Percentiles rank a stretch among this genome's conserved stretches.
phyloP scores from a whole-genome alignment of 2,113 vertebrate genomes.

The Aspidoscelis tigris region DNA sequence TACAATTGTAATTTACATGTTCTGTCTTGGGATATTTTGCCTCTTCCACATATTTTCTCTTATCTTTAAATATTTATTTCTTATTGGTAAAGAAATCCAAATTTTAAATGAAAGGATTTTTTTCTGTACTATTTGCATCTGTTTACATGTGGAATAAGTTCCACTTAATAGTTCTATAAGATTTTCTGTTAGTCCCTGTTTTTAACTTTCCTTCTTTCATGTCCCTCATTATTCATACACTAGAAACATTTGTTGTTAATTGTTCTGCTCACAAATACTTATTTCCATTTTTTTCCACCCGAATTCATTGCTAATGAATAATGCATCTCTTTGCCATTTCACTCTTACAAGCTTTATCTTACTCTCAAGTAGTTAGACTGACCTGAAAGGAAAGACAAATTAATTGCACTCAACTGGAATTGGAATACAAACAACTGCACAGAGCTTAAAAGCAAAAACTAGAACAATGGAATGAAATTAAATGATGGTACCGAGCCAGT shows the following conservation, averaged over 20 bases:
- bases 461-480: slow-evolving; percentile 49
- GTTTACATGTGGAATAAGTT: slow-evolving; percentile 17
- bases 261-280: slow-evolving; percentile 27
- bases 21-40: slow-evolving; percentile 5
- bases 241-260: slow-evolving; percentile 42
- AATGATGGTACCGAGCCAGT: slow-evolving; percentile 14
- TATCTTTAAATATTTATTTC: neutral
- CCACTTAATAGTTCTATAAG: slow-evolving; percentile 43
- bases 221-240: slow-evolving; percentile 34
- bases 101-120: neutral
- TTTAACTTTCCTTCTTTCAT: slow-evolving; percentile 25
- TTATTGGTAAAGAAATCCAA: neutral
- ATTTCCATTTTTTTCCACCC: slow-evolving; percentile 46
- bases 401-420: slow-evolving; percentile 47
- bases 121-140: neutral
- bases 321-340: slow-evolving; percentile 51
- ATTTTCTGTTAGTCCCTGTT: slow-evolving; percentile 22
- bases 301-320: slow-evolving; percentile 53
- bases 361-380: slow-evolving; percentile 39
- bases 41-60: neutral
- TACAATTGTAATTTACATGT: neutral
- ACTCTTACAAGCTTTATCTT: slow-evolving; percentile 48
- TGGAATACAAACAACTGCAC: slow-evolving; percentile 37
- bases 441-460: slow-evolving; percentile 44
- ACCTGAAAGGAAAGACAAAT: slow-evolving; percentile 47